phyloP scores from a whole-genome alignment of 2,888 invertebrate species.

The Antheraea yamamai region DNA sequence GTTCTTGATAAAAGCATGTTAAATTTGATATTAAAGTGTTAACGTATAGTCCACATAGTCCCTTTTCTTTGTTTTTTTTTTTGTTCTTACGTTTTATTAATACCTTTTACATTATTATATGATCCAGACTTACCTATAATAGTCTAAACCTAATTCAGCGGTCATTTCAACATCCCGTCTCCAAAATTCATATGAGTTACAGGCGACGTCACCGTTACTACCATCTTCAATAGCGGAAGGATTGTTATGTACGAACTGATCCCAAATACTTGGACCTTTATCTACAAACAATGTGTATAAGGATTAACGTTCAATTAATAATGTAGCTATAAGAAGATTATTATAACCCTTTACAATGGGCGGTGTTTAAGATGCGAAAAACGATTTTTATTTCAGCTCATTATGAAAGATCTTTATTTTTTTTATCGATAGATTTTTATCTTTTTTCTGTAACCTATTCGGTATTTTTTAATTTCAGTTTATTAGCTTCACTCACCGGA shows the following conservation, averaged over 20 bases:
- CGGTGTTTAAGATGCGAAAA: too few species aligned
- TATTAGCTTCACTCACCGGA: constrained; percentile 29
- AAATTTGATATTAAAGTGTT: too few species aligned
- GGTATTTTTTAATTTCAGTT: not conserved
- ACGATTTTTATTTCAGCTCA: too few species aligned
- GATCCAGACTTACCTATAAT: constrained; percentile 55
- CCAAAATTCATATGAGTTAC: constrained; percentile 74
- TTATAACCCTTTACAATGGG: too few species aligned
- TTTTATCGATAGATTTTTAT: too few species aligned
- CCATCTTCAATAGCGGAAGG: constrained; percentile 33
- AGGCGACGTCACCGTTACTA: constrained; percentile 79
- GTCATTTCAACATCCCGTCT: constrained; percentile 69
- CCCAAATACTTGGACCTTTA: constrained; percentile 73
- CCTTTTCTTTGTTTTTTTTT: too few species aligned
- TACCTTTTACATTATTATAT: not conserved
- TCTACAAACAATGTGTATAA: not conserved
- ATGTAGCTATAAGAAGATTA: not conserved
- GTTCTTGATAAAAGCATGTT: too few species aligned
- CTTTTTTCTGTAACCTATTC: too few species aligned
- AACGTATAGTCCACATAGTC: too few species aligned
- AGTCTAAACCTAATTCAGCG: constrained; percentile 61
- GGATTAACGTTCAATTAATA: not conserved
- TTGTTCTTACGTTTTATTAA: too few species aligned
- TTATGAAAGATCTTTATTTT: too few species aligned
- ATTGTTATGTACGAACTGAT: constrained; percentile 53